A percentile compares a stretch with the other conserved stretches of the same genome.
phyloP scores from a whole-genome alignment of 2,888 invertebrate genomes.

The Dromius quadrimaculatus region DNA sequence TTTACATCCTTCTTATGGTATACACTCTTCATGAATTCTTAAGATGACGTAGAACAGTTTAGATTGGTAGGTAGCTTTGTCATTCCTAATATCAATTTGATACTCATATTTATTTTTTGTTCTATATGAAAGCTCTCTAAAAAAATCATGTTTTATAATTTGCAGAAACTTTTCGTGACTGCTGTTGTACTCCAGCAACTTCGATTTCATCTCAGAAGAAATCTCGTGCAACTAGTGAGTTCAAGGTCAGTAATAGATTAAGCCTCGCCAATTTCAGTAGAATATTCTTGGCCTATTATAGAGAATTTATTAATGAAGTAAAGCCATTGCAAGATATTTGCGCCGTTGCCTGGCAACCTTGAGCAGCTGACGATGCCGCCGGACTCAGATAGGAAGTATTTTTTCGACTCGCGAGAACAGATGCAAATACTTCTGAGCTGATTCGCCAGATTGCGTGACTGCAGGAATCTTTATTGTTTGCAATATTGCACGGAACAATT shows the following conservation, averaged over 20 bases:
- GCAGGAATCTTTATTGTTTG: slow-evolving; percentile 1
- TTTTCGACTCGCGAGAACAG: not conserved
- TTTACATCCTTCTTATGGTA: too few relatives aligned
- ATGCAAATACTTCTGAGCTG: not conserved
- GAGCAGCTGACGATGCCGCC: not conserved
- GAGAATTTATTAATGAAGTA: slow-evolving; percentile 28
- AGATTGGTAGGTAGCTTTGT: too few relatives aligned
- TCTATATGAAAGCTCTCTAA: too few relatives aligned
- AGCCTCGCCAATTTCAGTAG: slow-evolving; percentile 38
- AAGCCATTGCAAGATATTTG: not conserved
- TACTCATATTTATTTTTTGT: too few relatives aligned
- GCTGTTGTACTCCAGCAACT: not conserved
- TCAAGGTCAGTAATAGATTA: slow-evolving; percentile 31
- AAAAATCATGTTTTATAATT: too few relatives aligned
- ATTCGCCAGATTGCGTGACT: not conserved
- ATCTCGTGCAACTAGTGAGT: slow-evolving; percentile 18
- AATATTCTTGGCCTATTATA: slow-evolving; percentile 43
- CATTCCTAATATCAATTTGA: too few relatives aligned
- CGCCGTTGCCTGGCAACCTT: slow-evolving; percentile 21
- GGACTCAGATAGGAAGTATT: not conserved
- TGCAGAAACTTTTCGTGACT: not conserved
- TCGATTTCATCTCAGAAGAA: slow-evolving; percentile 13
- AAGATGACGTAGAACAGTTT: too few relatives aligned
- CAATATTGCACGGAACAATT: not conserved
- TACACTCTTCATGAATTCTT: too few relatives aligned